A percentile compares a stretch with the other conserved stretches of the same genome.
Conservation (phyloP, 2,888 invertebrate species). For the Eustalomyia histrio region DNA sequence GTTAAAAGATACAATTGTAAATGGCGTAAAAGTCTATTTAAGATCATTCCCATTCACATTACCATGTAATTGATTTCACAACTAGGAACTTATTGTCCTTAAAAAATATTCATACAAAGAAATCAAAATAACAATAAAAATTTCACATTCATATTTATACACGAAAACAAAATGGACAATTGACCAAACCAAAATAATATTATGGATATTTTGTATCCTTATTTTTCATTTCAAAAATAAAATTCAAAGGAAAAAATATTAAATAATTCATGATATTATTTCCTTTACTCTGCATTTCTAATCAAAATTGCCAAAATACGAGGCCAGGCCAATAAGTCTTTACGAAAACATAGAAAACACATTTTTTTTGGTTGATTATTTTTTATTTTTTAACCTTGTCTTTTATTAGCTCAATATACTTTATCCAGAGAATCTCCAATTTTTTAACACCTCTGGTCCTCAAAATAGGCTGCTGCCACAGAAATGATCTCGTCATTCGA, state of each 20-base stretch:
- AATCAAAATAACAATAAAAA: constrained; percentile 36
- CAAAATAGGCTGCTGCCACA: too few relatives aligned
- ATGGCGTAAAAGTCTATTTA: not conserved
- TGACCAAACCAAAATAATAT: constrained; percentile 36
- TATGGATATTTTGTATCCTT: constrained; percentile 14
- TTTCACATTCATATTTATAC: not conserved
- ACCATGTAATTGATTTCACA: constrained; percentile 18
- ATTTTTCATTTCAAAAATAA: constrained; percentile 49
- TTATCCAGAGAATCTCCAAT: too few relatives aligned
- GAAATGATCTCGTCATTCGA: too few relatives aligned
- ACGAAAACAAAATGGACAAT: constrained; percentile 8
- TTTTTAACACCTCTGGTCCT: too few relatives aligned
- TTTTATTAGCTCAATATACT: too few relatives aligned
- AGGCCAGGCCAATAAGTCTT: too few relatives aligned
- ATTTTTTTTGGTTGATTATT: too few relatives aligned
- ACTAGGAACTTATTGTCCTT: not conserved
- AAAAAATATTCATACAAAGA: not conserved
- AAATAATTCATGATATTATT: constrained; percentile 63
- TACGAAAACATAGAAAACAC: too few relatives aligned
- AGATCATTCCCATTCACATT: constrained; percentile 4
- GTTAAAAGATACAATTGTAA: not conserved
- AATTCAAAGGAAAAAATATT: constrained; percentile 49
- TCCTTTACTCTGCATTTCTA: constrained; percentile 46
- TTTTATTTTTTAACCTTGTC: too few relatives aligned
- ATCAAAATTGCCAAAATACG: constrained; percentile 58